A percentile compares a stretch with the other conserved stretches of the same genome.
These are phyloP conservation scores for Peromyscus aztecus DNA, from an alignment of 2,797 vertebrate species.

Conservation along the genomic window DNA sequence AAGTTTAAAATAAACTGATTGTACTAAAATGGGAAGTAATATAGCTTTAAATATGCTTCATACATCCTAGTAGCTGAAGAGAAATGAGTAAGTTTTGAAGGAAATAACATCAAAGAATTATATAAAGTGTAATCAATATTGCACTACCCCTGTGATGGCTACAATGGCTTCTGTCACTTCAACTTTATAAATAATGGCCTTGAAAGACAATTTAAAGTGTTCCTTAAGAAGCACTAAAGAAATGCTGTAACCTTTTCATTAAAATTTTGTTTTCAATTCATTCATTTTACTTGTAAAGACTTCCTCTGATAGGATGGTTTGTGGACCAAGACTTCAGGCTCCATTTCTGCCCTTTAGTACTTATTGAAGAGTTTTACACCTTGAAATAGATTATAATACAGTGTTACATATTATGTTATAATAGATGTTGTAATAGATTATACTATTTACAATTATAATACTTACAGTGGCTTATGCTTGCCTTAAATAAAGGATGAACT, in stretches of 20 bases:
- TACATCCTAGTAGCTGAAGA: not conserved
- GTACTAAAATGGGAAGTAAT: constrained; percentile 11
- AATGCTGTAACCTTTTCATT: not conserved
- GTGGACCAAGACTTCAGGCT: not conserved
- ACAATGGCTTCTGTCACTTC: not conserved
- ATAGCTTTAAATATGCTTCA: not conserved
- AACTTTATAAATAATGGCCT: not conserved
- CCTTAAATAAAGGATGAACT: not conserved
- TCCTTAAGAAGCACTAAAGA: not conserved
- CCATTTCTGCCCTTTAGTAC: not conserved
- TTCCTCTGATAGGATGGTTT: not conserved
- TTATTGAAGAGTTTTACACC: not conserved
- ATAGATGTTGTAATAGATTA: not conserved
- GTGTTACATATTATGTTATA: not conserved
- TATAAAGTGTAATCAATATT: not conserved
- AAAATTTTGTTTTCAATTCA: not conserved
- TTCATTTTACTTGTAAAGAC: not conserved
- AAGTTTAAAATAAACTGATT: constrained; percentile 24
- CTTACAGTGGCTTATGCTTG: not conserved
- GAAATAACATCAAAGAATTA: not conserved
- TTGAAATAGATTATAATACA: not conserved
- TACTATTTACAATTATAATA: not conserved
- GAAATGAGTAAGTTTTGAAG: constrained; percentile 18
- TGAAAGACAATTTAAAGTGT: not conserved
- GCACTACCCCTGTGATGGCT: not conserved